Evolutionary conservation across 2,888 invertebrate species (phyloP).

Genomic region (Sipha maydis): DNA sequence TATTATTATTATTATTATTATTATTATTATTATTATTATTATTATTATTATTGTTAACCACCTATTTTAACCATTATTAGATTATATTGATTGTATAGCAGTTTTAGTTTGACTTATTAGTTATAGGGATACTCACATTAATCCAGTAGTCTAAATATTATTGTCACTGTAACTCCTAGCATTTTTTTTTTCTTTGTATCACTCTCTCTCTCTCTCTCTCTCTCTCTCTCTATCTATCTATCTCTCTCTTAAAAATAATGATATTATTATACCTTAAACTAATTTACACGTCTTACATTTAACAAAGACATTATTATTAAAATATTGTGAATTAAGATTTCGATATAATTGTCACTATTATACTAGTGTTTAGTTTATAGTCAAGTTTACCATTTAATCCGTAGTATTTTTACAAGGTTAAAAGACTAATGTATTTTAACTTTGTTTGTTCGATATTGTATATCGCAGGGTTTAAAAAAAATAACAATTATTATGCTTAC

Average conservation of each 20-base stretch:
- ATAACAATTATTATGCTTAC: conserved; percentile 56
- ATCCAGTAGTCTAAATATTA: conserved; percentile 38
- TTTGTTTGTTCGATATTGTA: conserved; percentile 58
- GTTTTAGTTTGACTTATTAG: conserved; percentile 49
- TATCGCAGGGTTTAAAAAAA: conserved; percentile 61
- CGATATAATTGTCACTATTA: conserved; percentile 48
- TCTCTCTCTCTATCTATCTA: neutral
- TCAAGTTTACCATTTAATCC: conserved; percentile 56
- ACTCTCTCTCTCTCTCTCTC: neutral
- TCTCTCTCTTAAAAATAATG: conserved; percentile 8
- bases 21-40: conserved; percentile 27
- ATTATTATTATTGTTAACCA: conserved; percentile 33
- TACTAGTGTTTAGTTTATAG: conserved; percentile 43
- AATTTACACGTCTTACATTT: conserved; percentile 37
- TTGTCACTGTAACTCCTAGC: conserved; percentile 23
- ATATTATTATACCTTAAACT: conserved; percentile 42
- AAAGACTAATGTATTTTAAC: conserved; percentile 57
- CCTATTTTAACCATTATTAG: conserved; percentile 42
- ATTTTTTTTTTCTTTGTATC: conserved; percentile 2
- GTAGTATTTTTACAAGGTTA: conserved; percentile 45
- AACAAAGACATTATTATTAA: conserved; percentile 32
- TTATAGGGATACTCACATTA: conserved; percentile 36
- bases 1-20: conserved; percentile 28
- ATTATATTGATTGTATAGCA: conserved; percentile 38
- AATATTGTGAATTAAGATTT: conserved; percentile 45